Evolutionary conservation across 2,888 invertebrate species (phyloP).

Genomic region (Macrophya annulata): DNA sequence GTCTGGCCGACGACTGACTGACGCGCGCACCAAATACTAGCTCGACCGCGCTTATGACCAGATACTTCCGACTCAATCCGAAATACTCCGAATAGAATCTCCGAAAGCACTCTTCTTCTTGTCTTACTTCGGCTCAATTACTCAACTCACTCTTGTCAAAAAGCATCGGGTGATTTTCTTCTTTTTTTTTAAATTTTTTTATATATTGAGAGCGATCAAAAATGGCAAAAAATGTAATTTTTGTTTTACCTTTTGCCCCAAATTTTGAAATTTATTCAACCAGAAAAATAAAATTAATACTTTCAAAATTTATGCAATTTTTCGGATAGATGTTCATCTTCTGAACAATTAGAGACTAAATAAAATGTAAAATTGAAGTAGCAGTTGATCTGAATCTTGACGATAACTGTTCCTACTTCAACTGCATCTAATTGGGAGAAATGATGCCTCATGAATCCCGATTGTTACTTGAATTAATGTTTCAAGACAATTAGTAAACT

Average conservation of each 20-base stretch:
- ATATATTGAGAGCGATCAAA: neutral
- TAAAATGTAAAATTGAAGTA: neutral
- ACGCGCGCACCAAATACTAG: slow-evolving; percentile 43
- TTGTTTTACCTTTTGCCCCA: neutral
- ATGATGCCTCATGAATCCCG: neutral
- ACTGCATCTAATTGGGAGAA: neutral
- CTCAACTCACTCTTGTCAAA: neutral
- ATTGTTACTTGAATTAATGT: neutral
- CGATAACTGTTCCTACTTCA: neutral
- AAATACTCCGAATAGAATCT: neutral
- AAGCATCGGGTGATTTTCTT: neutral
- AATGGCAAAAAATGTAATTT: neutral
- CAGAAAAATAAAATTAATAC: too few relatives aligned
- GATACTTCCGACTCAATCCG: slow-evolving; percentile 39
- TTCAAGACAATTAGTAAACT: neutral
- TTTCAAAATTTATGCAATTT: too few relatives aligned
- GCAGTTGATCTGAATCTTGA: slow-evolving; percentile 2
- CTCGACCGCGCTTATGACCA: slow-evolving; percentile 49
- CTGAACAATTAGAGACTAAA: neutral
- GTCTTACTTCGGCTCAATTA: neutral
- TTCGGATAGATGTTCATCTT: neutral
- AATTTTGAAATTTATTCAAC: neutral
- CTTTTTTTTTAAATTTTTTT: neutral
- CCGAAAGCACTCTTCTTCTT: slow-evolving; percentile 14
- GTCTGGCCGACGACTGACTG: slow-evolving; percentile 71